Evolutionary conservation across 2,113 vertebrate genomes (phyloP), one percentile per base, ranked within the genome.

Genomic region (Otocyon megalotis): DNA sequence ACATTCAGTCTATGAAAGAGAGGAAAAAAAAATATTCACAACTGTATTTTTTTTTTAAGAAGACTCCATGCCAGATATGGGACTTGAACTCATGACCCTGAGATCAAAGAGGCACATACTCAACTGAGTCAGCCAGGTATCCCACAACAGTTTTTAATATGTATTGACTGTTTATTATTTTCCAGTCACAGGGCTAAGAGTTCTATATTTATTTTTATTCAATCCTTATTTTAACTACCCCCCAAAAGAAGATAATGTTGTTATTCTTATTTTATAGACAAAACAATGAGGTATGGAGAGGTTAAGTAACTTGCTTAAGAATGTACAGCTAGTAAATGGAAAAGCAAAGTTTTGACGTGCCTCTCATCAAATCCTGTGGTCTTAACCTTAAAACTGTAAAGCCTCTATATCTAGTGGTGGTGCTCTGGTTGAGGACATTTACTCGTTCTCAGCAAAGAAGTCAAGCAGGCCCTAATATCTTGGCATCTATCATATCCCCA

Each of bases 161-260:
- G 69, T 81, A 71, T 85, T 82, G 81, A 84, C 48, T 81, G 7
- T n/a, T 81, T 91, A 14, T 67, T 81, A 43, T 84, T 89, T 96
- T 89, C 67, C 4, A 50, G 32, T 91, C n/a, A 48, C 2, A 60
- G 32, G 35, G 20, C 10, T 83, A 72, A 71, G 63, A 85, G 8
- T 79, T 96, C 53, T 79, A 2, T 56, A n/a, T 81, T 28, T 16
- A 77, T 28, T 83, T 89, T 67, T 65, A 90, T 83, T 76, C 93
- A 84, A 35, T 90, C 14, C 37, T 93, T 62, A 37, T 72, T 90
- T 74, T 10, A 74, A 96, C 83, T 83, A 80, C 4, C 30, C 12
- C 16, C 3, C 5, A 24, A 28, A n/a, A 63, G 14, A 43, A 56
- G 24, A 0, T 60, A 50, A 3, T 80, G 0, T 58, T 83, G 53